Evolutionary conservation across 2,113 vertebrate genomes (phyloP), one percentile per base, ranked within the genome.

Genomic region (Brachypodius melanocephalos): DNA sequence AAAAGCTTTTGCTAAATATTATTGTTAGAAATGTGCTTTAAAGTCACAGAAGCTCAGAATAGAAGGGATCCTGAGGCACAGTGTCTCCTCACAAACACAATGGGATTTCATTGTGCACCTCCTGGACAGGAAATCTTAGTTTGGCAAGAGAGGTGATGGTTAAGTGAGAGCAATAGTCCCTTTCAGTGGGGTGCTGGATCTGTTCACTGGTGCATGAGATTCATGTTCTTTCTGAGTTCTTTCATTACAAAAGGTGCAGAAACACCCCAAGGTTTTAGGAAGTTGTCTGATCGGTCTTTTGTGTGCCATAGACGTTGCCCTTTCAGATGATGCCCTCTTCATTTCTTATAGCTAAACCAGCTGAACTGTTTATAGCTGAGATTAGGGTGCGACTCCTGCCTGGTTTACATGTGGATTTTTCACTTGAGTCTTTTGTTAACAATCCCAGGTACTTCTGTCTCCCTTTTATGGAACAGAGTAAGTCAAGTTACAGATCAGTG

Each of bases 61-160:
- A 57, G 48, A 25, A 82, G 45, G 38, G 54, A 42, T 45, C 58
- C 62, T 29, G 32, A 74, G 59, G 59, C 88, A 4, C 24, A 45
- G n/a, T 29, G 82, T 38, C 76, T 85, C 42, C 46, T 80, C 76
- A 76, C 45, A 85, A 58, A 82, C 52, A 91, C 62, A 73, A 8
- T 58, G 81, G 52, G 72, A 73, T 80, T 85, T 62, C 55, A 12
- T 32, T 80, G 58, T 91, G 59, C 38, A 36, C 63, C 72, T 94
- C 68, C 43, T 80, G 79, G 82, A 51, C 63, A 63, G 88, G 85
- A 96, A 89, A 85, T 83, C 87, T 92, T 61, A 58, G 58, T 48
- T 86, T 85, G 83, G 68, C 82, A 77, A 38, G 67, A 36, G 75
- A 93, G 72, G 17, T 20, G 76, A 20, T 18, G 28, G 46, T 40